Base-by-base conservation (phyloP, 1,140 invertebrate species). In the Zaprionus vittiger region DNA sequence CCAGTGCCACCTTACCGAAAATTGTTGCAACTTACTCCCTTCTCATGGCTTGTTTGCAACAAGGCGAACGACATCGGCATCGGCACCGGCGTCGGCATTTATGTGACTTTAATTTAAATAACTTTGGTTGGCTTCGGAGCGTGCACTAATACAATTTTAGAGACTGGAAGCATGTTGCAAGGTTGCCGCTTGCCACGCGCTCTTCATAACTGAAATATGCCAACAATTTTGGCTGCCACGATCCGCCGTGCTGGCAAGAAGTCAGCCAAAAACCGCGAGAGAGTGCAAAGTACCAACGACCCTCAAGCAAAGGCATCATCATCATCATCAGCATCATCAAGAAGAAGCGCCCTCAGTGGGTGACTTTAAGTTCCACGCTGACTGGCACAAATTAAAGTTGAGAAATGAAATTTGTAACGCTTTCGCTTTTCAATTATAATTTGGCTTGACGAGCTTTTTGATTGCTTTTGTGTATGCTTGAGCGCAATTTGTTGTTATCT, bases 81-180 rank as follows among this genome's bases (percentile, higher is more conserved):
- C 49, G 70, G 11, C 67, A 67, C 26, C 52, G 63, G 44, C 55
- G 28, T 56, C 67, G 73, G 73, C 75, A 78, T 74, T 80, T 69
- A 66, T 78, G 78, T 74, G 70, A 70, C 78, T 80, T 80, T 74
- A 80, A 80, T 78, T 78, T 69, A 78, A 80, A 80, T 80, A 80
- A 80, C 75, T 74, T 80, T 80, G 67, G 73, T 71, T 70, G 54
- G 54, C 73, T 69, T 56, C 28, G 26, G 72, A 74, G 72, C 66
- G 66, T 63, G 52, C 72, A 49, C 66, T 74, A 74, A 74, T 74
- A 74, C 59, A 74, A 74, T 71, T 75, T 70, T 54, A 69, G 66
- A 49, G 59, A 63, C 66, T 63, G 31, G 24, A 47, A 63, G 56
- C 59, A 74, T 75, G 66, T 65, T 77, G 74, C 74, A 60, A 65